Base-by-base conservation (phyloP, 2,113 vertebrate genomes). In the Zingel zingel region DNA sequence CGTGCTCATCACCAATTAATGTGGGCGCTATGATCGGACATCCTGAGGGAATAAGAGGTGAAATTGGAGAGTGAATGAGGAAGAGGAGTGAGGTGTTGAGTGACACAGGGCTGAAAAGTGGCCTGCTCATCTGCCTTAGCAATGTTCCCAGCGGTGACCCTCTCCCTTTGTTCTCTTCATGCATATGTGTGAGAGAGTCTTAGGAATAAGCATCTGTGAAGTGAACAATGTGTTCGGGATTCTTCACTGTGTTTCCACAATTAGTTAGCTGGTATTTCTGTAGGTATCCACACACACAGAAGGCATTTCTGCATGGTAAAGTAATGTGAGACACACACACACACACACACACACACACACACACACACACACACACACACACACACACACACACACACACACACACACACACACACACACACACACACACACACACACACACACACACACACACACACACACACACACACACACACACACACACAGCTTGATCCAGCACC, bases 1-100 rank as follows among this genome's bases (percentile, higher is more conserved):
- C n/a, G 74, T 84, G 89, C 86, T 82, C 66, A 88, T 93, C 65
- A 88, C 57, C 84, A 78, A 92, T 92, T 88, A 5, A 92, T 88
- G 81, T 62, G 62, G 62, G 39, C 78, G 86, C 64, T 75, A 82
- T 84, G 81, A 36, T 58, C 63, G 61, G 88, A 90, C 89, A 92
- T 91, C 83, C 70, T 86, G 71, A 82, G 71, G 81, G 64, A 85
- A 75, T 12, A 25, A 77, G 76, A 87, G 83, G 86, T 83, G 84
- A 83, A 83, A 79, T 64, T 82, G 33, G 68, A 70, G 69, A 56
- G 85, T 73, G 36, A 65, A 23, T 0, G 72, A 84, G 77, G 80
- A 83, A 84, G 87, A 85, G 79, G 86, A 83, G 76, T 84, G 77
- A 70, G 76, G 86, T 77, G 83, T 89, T 51, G 51, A 21, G 85